Evolutionary conservation across 2,113 vertebrate species (phyloP), one percentile per base, ranked within the genome.

Genomic region (Bos indicus): DNA sequence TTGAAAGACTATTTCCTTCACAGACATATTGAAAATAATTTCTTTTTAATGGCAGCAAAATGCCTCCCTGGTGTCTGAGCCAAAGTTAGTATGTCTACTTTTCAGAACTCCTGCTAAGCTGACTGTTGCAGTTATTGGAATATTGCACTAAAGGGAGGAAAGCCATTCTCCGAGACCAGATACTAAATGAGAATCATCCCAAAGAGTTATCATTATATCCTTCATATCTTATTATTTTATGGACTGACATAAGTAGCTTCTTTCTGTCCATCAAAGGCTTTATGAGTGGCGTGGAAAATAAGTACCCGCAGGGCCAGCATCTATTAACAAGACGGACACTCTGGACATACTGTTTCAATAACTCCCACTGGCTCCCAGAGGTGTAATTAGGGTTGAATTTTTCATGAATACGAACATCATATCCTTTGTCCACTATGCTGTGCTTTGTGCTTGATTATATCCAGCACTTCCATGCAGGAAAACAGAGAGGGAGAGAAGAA

Each of bases 361-460:
- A 77, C 82, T 93, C 91, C 83, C 56, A 17, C 88, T 81, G 94
- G 96, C 95, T 97, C 96, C 88, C 88, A 90, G 88, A n/a, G 64
- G 95, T 46, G 26, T 94, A 94, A 97, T 95, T 87, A 94, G 94
- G 57, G 21, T 67, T 97, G 97, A 96, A 95, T 96, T 96, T 98
- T 98, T 98, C 93, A 98, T 97, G 95, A 97, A n/a, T 82, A 51
- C 62, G 85, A 94, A 89, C 91, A 91, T 67, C 59, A 51, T 71
- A 90, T 84, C 62, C 97, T 97, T 98, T 96, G 92, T 97, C 86
- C 36, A 19, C 82, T 77, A 2, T 43, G 81, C 87, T 81, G 43
- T 40, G 90, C 88, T 96, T 94, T 96, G 95, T 94, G 81, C 77
- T 67, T 23, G 40, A 7, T 83, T 92, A 17, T 97, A 89, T 91